Conservation (phyloP, 2,888 invertebrate genomes). For the Galeopsomyia nigrocyanea region DNA sequence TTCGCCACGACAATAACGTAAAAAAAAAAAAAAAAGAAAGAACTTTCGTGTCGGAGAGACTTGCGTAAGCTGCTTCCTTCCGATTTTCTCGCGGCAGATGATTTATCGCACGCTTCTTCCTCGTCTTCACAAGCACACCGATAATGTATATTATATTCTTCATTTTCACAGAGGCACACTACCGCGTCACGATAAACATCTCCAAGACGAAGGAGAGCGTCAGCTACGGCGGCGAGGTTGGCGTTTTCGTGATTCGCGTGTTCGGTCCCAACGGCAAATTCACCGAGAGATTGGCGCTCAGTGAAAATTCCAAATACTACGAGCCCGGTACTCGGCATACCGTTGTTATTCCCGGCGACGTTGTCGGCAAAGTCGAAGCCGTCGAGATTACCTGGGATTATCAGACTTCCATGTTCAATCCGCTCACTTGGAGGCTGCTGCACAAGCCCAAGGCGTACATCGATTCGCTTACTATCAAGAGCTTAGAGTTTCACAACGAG, state of each 20-base stretch:
- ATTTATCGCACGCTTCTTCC: slow-evolving; percentile 24
- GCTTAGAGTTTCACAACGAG: slow-evolving; percentile 79
- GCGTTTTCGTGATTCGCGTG: slow-evolving; percentile 78
- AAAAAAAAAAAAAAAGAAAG: too few species aligned
- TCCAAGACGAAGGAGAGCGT: slow-evolving; percentile 80
- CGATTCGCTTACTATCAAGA: slow-evolving; percentile 79
- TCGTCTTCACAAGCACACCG: not conserved
- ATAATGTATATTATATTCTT: not conserved
- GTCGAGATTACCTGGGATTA: slow-evolving; percentile 85
- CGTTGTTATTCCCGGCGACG: slow-evolving; percentile 77
- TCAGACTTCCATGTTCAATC: slow-evolving; percentile 83
- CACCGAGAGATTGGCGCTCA: slow-evolving; percentile 74
- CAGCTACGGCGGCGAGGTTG: slow-evolving; percentile 83
- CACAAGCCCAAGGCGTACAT: slow-evolving; percentile 82
- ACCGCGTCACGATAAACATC: slow-evolving; percentile 81
- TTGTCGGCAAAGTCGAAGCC: slow-evolving; percentile 77
- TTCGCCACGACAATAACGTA: too few species aligned
- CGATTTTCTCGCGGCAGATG: slow-evolving; percentile 9
- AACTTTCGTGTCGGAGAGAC: too few species aligned
- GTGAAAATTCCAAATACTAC: slow-evolving; percentile 73
- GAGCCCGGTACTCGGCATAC: slow-evolving; percentile 81
- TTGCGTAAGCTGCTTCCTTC: too few species aligned
- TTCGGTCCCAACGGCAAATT: slow-evolving; percentile 75
- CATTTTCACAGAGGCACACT: slow-evolving; percentile 78
- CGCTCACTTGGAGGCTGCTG: slow-evolving; percentile 85